Percentiles rank a stretch among this genome's conserved stretches.
These are phyloP conservation scores for Lepisosteus osseus DNA, from an alignment of 2,113 vertebrate species.

Conservation along the genomic window DNA sequence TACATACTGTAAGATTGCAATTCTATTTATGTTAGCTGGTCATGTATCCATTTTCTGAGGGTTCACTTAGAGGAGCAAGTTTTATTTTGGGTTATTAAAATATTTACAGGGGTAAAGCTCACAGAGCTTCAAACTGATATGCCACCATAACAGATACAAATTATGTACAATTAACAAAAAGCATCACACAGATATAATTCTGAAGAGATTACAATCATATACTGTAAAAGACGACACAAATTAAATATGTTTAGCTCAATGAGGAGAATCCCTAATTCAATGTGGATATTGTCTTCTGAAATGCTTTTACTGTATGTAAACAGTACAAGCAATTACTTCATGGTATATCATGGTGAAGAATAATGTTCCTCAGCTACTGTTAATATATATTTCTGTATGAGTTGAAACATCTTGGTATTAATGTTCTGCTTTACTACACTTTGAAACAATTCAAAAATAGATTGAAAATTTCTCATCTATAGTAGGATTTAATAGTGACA, in stretches of 20 bases:
- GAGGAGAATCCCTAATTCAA: not conserved
- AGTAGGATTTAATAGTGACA: too few species aligned
- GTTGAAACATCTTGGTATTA: too few species aligned
- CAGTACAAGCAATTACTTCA: not conserved
- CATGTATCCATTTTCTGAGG: not conserved
- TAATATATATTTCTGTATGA: too few species aligned
- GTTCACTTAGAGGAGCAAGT: not conserved
- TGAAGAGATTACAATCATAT: not conserved
- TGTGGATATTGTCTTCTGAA: not conserved
- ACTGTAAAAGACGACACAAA: not conserved
- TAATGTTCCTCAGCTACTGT: not conserved
- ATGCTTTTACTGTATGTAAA: not conserved
- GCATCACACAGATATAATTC: not conserved
- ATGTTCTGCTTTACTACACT: too few species aligned
- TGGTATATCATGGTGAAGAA: not conserved
- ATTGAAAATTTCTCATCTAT: not conserved
- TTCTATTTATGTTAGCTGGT: constrained; percentile 11
- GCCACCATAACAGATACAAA: not conserved
- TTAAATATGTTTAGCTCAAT: not conserved
- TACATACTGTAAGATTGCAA: not conserved
- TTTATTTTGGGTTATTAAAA: constrained; percentile 13
- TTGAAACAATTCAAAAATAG: not conserved
- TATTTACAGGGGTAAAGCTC: constrained; percentile 19
- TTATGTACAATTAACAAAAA: constrained; percentile 4
- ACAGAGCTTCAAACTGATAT: constrained; percentile 3